Percentiles rank a stretch among this genome's conserved stretches.
Evolutionary conservation across 2,797 vertebrate species (phyloP).

Genomic region (Lutjanus argentimaculatus): DNA sequence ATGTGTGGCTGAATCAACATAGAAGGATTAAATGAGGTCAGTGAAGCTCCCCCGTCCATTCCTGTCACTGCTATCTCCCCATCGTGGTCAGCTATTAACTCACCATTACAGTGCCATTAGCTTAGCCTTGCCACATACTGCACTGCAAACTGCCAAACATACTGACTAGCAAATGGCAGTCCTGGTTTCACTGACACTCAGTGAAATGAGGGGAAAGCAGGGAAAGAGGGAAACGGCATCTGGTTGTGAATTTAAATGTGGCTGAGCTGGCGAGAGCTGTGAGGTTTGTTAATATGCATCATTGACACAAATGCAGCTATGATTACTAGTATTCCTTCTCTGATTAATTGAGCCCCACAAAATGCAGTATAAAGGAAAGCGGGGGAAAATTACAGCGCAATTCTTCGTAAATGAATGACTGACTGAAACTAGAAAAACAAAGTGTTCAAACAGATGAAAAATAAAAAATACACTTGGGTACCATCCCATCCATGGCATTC

Average conservation of each 20-base stretch:
- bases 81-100: slow-evolving; percentile 65
- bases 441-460: slow-evolving; percentile 1
- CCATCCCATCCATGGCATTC: background rate
- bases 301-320: slow-evolving; percentile 33
- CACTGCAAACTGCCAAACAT: slow-evolving; percentile 44
- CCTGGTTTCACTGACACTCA: slow-evolving; percentile 52
- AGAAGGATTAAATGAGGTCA: slow-evolving; percentile 71
- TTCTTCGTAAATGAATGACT: background rate
- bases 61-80: slow-evolving; percentile 55
- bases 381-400: background rate
- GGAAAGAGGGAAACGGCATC: slow-evolving; percentile 30
- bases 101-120: slow-evolving; percentile 71
- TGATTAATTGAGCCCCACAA: slow-evolving; percentile 17
- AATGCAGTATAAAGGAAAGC: background rate
- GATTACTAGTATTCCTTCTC: slow-evolving; percentile 17
- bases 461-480: slow-evolving; percentile 10
- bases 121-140: slow-evolving; percentile 50
- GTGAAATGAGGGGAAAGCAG: slow-evolving; percentile 30
- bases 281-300: slow-evolving; percentile 34
- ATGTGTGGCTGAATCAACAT: slow-evolving; percentile 56
- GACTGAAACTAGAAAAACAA: slow-evolving; percentile 22
- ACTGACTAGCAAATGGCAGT: slow-evolving; percentile 53
- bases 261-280: background rate
- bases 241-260: slow-evolving; percentile 52
- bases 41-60: slow-evolving; percentile 50